A percentile compares a stretch with the other conserved stretches of the same genome.
phyloP scores from a whole-genome alignment of 2,113 vertebrate genomes.

The Gallinago media region DNA sequence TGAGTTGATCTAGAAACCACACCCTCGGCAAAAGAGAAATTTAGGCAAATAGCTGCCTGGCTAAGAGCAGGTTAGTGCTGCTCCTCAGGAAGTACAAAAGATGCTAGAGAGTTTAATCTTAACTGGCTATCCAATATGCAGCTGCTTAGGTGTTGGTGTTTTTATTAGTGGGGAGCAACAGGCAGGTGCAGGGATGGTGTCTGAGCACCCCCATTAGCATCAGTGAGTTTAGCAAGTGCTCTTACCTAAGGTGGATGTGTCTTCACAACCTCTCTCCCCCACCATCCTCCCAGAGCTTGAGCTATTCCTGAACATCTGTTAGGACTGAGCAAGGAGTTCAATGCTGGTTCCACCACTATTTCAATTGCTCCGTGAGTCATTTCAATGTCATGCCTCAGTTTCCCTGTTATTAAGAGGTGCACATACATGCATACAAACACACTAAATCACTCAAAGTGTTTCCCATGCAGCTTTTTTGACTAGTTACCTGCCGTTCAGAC shows the following conservation, averaged over 20 bases:
- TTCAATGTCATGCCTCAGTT: constrained; percentile 27
- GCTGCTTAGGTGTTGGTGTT: background rate
- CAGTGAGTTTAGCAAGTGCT: background rate
- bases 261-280: background rate
- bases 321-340: background rate
- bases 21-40: background rate
- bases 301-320: background rate
- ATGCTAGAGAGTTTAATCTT: background rate
- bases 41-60: constrained; percentile 7
- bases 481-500: background rate
- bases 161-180: background rate
- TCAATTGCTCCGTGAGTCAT: background rate
- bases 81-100: constrained; percentile 22
- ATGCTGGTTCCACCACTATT: constrained; percentile 3
- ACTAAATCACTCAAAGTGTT: background rate
- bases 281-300: background rate
- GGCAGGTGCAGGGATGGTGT: background rate
- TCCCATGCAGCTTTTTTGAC: background rate
- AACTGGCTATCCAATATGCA: background rate
- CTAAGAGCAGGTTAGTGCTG: constrained; percentile 38
- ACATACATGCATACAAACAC: background rate
- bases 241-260: background rate
- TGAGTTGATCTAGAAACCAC: constrained; percentile 19
- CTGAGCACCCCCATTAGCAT: background rate
- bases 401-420: constrained; percentile 51